Conservation (phyloP, 1,140 invertebrate species). For the Vanessa atalanta region DNA sequence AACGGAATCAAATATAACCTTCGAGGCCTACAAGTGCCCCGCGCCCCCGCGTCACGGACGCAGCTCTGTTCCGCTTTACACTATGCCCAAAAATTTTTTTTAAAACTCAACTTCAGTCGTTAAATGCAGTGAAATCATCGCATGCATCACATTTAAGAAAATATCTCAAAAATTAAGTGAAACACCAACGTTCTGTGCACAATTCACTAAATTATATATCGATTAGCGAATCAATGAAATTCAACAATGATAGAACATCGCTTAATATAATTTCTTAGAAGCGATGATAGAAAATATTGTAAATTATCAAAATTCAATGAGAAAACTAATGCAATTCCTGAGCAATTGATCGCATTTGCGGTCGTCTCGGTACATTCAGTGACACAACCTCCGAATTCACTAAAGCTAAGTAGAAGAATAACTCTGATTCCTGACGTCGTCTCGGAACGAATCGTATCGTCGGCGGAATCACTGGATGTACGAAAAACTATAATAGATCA, state of each 20-base stretch:
- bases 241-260: slow-evolving; percentile 75
- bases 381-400: slow-evolving; percentile 19
- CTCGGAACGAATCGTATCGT: slow-evolving; percentile 2
- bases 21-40: neutral
- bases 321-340: slow-evolving; percentile 79
- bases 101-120: slow-evolving; percentile 72
- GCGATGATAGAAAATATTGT: slow-evolving; percentile 70
- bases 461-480: slow-evolving; percentile 39
- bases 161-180: slow-evolving; percentile 80
- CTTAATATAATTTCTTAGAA: slow-evolving; percentile 67
- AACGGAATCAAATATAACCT: slow-evolving; percentile 40
- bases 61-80: slow-evolving; percentile 39
- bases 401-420: slow-evolving; percentile 17
- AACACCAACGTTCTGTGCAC: slow-evolving; percentile 80
- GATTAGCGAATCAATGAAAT: slow-evolving; percentile 71
- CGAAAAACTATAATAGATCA: slow-evolving; percentile 38
- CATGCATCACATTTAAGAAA: slow-evolving; percentile 71
- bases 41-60: neutral
- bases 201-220: slow-evolving; percentile 70
- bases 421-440: slow-evolving; percentile 1
- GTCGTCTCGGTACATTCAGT: slow-evolving; percentile 41
- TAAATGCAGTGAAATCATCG: slow-evolving; percentile 73
- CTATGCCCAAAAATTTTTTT: slow-evolving; percentile 56
- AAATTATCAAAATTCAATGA: slow-evolving; percentile 72
- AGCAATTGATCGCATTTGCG: slow-evolving; percentile 64